These are phyloP conservation scores for Mycogona germanica DNA, from an alignment of 2,888 invertebrate species.

Conservation along the genomic window DNA sequence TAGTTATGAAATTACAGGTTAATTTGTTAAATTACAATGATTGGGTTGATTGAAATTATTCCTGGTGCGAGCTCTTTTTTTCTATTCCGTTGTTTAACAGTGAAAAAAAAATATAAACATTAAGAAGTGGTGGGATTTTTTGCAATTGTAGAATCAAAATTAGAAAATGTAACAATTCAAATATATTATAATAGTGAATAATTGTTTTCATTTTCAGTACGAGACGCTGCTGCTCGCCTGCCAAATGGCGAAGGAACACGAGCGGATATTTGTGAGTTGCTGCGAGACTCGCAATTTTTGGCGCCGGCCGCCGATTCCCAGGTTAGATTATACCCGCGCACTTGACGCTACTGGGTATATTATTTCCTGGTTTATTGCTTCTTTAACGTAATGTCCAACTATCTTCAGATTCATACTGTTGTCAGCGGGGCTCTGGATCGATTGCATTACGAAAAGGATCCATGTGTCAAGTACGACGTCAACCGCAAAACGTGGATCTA, in stretches of 20 bases:
- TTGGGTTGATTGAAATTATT: too few relatives aligned
- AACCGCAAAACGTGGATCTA: slow-evolving; percentile 93
- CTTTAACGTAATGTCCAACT: not conserved
- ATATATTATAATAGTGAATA: too few relatives aligned
- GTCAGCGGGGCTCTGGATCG: slow-evolving; percentile 84
- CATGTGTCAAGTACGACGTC: slow-evolving; percentile 85
- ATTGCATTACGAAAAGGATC: slow-evolving; percentile 79
- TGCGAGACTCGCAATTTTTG: slow-evolving; percentile 59
- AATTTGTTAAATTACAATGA: too few relatives aligned
- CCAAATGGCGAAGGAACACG: slow-evolving; percentile 91
- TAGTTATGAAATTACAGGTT: too few relatives aligned
- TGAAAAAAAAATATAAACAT: too few relatives aligned
- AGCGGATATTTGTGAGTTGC: slow-evolving; percentile 76
- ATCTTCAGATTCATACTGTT: slow-evolving; percentile 53
- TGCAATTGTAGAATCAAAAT: not conserved
- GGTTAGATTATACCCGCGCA: slow-evolving; percentile 25
- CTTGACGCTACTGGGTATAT: too few relatives aligned
- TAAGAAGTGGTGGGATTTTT: not conserved
- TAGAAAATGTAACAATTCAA: not conserved
- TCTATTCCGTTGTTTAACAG: too few relatives aligned
- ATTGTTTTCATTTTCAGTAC: slow-evolving; percentile 40
- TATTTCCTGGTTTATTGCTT: too few relatives aligned
- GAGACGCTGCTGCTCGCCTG: slow-evolving; percentile 83
- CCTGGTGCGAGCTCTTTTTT: too few relatives aligned
- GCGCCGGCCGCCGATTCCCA: slow-evolving; percentile 38